Evolutionary conservation across 2,888 invertebrate species (phyloP), one percentile per base, ranked within the genome.

Genomic region (Thysanoteuthis rhombus): DNA sequence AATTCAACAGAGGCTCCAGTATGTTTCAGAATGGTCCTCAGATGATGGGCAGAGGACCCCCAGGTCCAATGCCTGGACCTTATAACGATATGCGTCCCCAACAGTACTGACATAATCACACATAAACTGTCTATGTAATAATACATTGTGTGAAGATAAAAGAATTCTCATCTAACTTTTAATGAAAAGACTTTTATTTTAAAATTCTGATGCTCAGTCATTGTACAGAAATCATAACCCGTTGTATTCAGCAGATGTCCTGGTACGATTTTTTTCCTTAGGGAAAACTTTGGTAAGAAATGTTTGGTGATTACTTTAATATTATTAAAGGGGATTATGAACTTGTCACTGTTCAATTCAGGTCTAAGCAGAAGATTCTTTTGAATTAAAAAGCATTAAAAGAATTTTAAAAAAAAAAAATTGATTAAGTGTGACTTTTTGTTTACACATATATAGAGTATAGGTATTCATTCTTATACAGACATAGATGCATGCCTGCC

Each of bases 1-100:
- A 75, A 12, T 75, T n/a, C 75, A 75, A n/a, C 75, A 75, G n/a
- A 75, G 75, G n/a, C 75, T n/a, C n/a, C n/a, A 10, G 3, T n/a
- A 75, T 75, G 75, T 75, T 75, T n/a, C 75, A n/a, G n/a, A 75
- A 75, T 75, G n/a, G n/a, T n/a, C 75, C 75, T 75, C 75, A 75
- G n/a, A 75, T 75, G 75, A 75, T 75, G 75, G 22, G 22, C 75
- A 75, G n/a, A 75, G 75, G n/a, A 75, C 32, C 75, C 22, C n/a
- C 75, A n/a, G n/a, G 10, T n/a, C n/a, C 10, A 75, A n/a, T 75
- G n/a, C 12, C n/a, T n/a, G n/a, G 75, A n/a, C 75, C 12, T n/a
- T 12, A 75, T n/a, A 75, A 10, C n/a, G n/a, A 75, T 75, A n/a
- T n/a, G n/a, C 75, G 10, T 75, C 75, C 75, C 10, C 75, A 75